These are phyloP conservation scores for Microchrysa polita DNA, from an alignment of 2,888 invertebrate species.

Conservation along the genomic window DNA sequence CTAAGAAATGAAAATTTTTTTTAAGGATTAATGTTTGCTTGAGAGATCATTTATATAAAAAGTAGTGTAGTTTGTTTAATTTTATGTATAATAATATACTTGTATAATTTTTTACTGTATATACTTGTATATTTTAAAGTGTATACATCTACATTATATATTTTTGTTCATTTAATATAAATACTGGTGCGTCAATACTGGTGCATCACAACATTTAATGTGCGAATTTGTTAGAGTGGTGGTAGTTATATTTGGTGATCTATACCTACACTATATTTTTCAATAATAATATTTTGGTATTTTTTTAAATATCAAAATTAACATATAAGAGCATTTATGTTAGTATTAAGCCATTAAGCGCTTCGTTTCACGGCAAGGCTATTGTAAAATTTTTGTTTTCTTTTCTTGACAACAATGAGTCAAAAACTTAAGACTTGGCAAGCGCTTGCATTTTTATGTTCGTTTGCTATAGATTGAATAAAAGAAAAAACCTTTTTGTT, in stretches of 20 bases:
- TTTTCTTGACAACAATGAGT: neutral
- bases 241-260: conserved; percentile 26
- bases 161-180: conserved; percentile 39
- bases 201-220: conserved; percentile 48
- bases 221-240: conserved; percentile 25
- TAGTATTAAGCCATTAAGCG: conserved; percentile 44
- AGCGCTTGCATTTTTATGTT: conserved; percentile 13
- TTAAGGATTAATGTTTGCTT: no score
- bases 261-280: neutral
- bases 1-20: no score
- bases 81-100: no score
- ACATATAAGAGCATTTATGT: conserved; percentile 41
- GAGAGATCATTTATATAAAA: no score
- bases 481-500: no score
- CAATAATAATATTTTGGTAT: neutral
- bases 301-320: conserved; percentile 16
- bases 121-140: conserved; percentile 14
- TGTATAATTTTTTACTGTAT: no score
- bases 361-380: no score
- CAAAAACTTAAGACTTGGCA: no score
- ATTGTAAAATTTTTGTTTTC: conserved; percentile 1
- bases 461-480: neutral
- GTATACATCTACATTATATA: conserved; percentile 18
- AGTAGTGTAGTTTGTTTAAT: no score
- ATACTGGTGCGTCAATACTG: conserved; percentile 44